Percentiles rank a stretch among this genome's conserved stretches.
These are phyloP conservation scores for Crotalus horridus DNA, from an alignment of 2,113 vertebrate genomes.

Conservation along the genomic window DNA sequence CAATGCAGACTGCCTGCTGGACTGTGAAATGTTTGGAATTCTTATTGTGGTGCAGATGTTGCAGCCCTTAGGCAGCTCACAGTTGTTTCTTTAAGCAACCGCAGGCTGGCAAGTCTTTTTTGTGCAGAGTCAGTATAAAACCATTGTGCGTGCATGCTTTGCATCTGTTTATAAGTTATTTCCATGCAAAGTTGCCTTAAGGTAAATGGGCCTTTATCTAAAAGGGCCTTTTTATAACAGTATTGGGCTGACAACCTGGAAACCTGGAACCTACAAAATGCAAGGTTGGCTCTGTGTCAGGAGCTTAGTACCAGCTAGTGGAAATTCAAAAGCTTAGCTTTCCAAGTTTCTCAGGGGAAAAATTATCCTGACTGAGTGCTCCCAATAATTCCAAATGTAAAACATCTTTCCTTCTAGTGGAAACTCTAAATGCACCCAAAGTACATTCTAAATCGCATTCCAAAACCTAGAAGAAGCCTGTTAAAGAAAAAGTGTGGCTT, in stretches of 20 bases:
- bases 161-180: neutral
- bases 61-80: neutral
- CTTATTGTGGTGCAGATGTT: neutral
- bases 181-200: neutral
- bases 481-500: fast-evolving
- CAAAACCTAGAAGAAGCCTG: neutral
- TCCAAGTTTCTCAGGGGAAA: neutral
- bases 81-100: neutral
- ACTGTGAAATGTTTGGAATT: neutral
- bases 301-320: neutral
- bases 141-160: neutral
- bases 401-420: neutral
- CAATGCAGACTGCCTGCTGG: neutral
- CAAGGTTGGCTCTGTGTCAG: neutral
- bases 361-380: neutral
- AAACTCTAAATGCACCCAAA: neutral
- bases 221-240: neutral
- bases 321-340: neutral
- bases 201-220: neutral
- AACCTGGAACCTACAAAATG: neutral
- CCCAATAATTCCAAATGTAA: neutral
- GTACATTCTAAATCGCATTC: neutral
- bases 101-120: neutral
- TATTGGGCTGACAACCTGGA: neutral
- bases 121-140: neutral